Evolutionary conservation across 2,797 vertebrate genomes (phyloP).

Genomic region (Carapus acus): DNA sequence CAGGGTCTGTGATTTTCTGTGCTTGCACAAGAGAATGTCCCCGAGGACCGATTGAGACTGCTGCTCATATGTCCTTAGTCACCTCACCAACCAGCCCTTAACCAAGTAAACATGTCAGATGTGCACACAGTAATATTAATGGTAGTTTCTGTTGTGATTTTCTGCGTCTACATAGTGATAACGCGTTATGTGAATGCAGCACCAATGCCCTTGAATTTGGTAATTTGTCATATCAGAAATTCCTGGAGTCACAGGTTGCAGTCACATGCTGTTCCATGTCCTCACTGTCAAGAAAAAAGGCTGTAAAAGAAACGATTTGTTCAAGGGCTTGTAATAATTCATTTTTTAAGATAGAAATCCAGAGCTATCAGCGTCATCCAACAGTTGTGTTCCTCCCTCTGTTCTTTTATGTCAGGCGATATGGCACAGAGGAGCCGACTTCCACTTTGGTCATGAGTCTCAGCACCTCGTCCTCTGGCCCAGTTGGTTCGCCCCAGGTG

Average conservation of each 20-base stretch:
- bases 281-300: conserved; percentile 22
- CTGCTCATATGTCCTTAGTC: too few relatives aligned
- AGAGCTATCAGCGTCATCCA: not conserved
- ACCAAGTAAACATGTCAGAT: too few relatives aligned
- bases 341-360: not conserved
- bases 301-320: conserved; percentile 8
- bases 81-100: too few relatives aligned
- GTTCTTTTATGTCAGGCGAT: conserved; percentile 22
- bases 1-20: too few relatives aligned
- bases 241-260: conserved; percentile 47
- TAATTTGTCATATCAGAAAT: conserved; percentile 41
- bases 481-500: conserved; percentile 50
- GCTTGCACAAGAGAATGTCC: too few relatives aligned
- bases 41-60: too few relatives aligned
- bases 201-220: too few relatives aligned
- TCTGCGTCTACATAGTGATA: too few relatives aligned
- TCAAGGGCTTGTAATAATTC: not conserved
- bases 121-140: too few relatives aligned
- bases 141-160: too few relatives aligned
- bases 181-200: too few relatives aligned
- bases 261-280: conserved; percentile 42
- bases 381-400: conserved; percentile 1
- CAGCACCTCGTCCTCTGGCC: conserved; percentile 26
- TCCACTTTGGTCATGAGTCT: conserved; percentile 47
- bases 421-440: conserved; percentile 35